Percentiles rank a stretch among this genome's conserved stretches.
phyloP scores from a whole-genome alignment of 1,140 invertebrate genomes.

The Metopolophium dirhodum region DNA sequence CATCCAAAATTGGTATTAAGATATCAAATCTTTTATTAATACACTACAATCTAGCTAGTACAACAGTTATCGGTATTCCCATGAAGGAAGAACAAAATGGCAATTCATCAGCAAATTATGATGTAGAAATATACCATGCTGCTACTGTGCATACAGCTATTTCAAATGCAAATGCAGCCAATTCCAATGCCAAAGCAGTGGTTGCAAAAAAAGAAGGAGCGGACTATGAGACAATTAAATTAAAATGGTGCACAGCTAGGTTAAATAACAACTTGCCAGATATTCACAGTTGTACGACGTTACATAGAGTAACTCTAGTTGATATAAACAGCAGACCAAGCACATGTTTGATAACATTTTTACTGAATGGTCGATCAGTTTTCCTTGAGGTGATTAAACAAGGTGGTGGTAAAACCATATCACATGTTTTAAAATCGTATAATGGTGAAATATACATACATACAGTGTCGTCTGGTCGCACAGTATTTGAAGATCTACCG shows the following conservation, averaged over 20 bases:
- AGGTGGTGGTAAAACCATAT: slow-evolving; percentile 82
- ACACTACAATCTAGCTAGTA: slow-evolving; percentile 92
- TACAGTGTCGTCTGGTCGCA: slow-evolving; percentile 82
- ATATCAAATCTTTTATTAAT: slow-evolving; percentile 77
- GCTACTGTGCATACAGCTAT: slow-evolving; percentile 82
- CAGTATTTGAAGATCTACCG: slow-evolving; percentile 92
- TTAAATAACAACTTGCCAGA: slow-evolving; percentile 76
- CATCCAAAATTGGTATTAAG: slow-evolving; percentile 69
- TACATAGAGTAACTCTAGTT: slow-evolving; percentile 91
- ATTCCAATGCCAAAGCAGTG: slow-evolving; percentile 61
- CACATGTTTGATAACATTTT: slow-evolving; percentile 94
- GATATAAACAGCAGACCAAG: slow-evolving; percentile 94
- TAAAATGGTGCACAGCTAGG: slow-evolving; percentile 95
- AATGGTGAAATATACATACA: slow-evolving; percentile 97
- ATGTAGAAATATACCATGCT: slow-evolving; percentile 94
- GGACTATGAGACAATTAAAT: slow-evolving; percentile 78
- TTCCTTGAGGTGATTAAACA: slow-evolving; percentile 89
- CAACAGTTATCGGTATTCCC: slow-evolving; percentile 96
- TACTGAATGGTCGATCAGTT: slow-evolving; percentile 90
- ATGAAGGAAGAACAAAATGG: slow-evolving; percentile 99
- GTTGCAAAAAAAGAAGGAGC: slow-evolving; percentile 69
- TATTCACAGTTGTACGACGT: slow-evolving; percentile 79
- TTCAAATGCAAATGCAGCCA: slow-evolving; percentile 67
- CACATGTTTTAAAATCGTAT: slow-evolving; percentile 91
- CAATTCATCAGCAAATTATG: slow-evolving; percentile 96